Evolutionary conservation across 2,888 invertebrate species (phyloP).

Genomic region (Sarcophaga subvicina): DNA sequence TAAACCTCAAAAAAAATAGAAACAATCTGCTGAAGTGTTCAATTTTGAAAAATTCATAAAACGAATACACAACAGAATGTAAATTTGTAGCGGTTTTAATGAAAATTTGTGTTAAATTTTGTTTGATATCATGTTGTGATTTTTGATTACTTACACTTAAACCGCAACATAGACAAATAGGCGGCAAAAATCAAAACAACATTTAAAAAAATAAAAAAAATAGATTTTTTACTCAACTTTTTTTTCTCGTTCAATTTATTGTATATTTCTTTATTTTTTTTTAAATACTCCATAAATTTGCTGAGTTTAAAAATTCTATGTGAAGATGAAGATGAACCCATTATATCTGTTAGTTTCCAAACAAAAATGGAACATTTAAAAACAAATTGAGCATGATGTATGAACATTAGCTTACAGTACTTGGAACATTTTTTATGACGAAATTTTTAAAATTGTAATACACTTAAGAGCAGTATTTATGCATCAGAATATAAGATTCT

Average conservation of each 20-base stretch:
- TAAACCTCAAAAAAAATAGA: constrained; percentile 3
- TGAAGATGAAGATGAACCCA: not conserved
- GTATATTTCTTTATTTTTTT: too few species aligned
- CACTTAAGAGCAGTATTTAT: too few species aligned
- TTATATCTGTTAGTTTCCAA: not conserved
- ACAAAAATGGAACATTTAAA: too few species aligned
- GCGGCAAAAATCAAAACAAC: constrained; percentile 50
- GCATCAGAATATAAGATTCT: too few species aligned
- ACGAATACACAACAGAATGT: constrained; percentile 21
- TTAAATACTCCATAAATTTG: too few species aligned
- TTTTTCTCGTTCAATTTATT: not conserved
- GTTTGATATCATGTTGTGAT: constrained; percentile 65
- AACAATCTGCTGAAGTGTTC: not conserved
- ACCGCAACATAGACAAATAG: constrained; percentile 45
- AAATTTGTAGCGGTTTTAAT: constrained; percentile 56
- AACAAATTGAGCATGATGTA: too few species aligned
- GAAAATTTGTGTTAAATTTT: constrained; percentile 48
- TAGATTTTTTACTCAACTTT: not conserved
- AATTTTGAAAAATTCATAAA: not conserved
- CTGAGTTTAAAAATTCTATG: too few species aligned
- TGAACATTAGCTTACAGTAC: too few species aligned
- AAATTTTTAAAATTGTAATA: too few species aligned
- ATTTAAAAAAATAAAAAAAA: constrained; percentile 12
- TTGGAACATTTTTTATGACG: too few species aligned
- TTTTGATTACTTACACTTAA: constrained; percentile 65